Evolutionary conservation across 2,113 vertebrate genomes (phyloP).

Genomic region (Rhabdornis inornatus): DNA sequence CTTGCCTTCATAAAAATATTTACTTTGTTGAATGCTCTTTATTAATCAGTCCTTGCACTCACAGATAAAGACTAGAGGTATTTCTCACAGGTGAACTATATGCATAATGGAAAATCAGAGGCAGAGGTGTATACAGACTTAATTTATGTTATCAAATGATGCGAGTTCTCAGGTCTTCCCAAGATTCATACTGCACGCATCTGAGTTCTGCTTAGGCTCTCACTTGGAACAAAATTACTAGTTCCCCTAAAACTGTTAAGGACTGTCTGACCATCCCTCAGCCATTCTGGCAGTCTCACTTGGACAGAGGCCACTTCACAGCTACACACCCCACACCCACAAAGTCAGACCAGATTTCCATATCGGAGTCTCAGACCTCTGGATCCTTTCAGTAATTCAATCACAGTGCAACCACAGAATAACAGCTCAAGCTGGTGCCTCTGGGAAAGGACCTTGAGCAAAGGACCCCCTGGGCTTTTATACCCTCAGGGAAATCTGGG

Average conservation of each 20-base stretch:
- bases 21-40: not conserved
- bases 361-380: not conserved
- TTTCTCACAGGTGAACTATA: not conserved
- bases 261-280: not conserved
- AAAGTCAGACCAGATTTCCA: not conserved
- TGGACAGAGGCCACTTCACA: not conserved
- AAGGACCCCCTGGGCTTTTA: not conserved
- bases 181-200: not conserved
- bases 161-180: not conserved
- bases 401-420: not conserved
- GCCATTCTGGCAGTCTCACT: not conserved
- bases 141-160: not conserved
- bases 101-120: not conserved
- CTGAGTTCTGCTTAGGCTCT: not conserved
- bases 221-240: not conserved
- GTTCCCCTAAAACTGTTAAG: not conserved
- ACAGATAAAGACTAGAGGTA: not conserved
- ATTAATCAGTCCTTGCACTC: not conserved
- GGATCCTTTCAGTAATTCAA: not conserved
- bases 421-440: not conserved
- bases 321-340: not conserved
- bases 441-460: accelerated
- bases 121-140: not conserved
- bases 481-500: not conserved
- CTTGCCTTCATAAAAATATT: not conserved